These are phyloP conservation scores for Mormyrus hasselquistii DNA, from an alignment of 2,797 vertebrate genomes.

Conservation along the genomic window DNA sequence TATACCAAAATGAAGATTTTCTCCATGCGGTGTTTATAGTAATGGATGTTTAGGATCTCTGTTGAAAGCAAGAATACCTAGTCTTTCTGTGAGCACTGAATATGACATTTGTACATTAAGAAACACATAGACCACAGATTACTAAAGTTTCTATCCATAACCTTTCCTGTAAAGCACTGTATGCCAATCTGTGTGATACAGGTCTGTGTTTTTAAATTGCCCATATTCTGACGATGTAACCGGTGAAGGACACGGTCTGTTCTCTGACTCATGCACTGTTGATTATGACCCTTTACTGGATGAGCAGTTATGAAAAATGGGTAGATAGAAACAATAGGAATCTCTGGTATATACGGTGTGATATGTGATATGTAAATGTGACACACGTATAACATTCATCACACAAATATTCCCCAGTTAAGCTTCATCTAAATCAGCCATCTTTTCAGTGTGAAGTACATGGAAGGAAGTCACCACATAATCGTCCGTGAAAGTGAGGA, in stretches of 20 bases:
- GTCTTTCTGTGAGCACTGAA: neutral
- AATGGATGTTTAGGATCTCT: neutral
- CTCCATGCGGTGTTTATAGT: neutral
- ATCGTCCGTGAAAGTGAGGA: conserved; percentile 73
- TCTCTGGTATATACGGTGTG: neutral
- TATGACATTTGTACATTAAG: neutral
- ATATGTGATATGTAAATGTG: neutral
- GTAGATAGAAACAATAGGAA: neutral
- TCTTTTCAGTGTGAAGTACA: conserved; percentile 40
- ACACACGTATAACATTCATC: neutral
- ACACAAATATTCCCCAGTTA: neutral
- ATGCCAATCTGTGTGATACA: neutral
- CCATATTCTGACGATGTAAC: neutral
- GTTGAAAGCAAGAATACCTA: neutral
- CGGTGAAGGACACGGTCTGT: neutral
- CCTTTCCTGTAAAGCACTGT: neutral
- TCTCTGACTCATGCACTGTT: neutral
- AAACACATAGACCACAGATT: neutral
- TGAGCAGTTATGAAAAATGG: neutral
- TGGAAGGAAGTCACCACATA: conserved; percentile 71
- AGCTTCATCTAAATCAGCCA: neutral
- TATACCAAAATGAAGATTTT: neutral
- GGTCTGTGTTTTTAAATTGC: neutral
- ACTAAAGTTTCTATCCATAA: neutral
- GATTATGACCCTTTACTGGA: neutral